Evolutionary conservation across 1,140 invertebrate species (phyloP), one percentile per base, ranked within the genome.

Genomic region (Drosophila pseudoananassae): DNA sequence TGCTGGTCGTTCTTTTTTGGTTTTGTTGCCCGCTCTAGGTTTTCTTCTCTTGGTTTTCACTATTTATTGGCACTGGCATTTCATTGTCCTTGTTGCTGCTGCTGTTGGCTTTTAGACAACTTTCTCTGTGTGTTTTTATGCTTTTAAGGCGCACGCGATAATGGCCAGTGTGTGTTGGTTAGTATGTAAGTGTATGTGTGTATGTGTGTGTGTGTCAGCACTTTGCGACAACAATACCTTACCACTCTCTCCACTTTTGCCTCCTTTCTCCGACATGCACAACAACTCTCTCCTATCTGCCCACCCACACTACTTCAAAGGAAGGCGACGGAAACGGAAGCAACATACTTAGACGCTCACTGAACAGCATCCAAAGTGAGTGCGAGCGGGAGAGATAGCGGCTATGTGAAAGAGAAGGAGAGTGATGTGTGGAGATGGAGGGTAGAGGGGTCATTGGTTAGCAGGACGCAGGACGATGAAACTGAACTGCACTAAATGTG

Each of bases 21-120:
- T 20, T 20, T 20, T 20, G 20, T 20, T 20, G 20, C 20, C 20
- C 20, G 20, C 20, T 20, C 0, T 20, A 20, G 20, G 20, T 47
- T 17, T 65, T 45, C 14, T 49, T 47, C 25, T 65, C 36, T 20
- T 70, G 61, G 56, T 82, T 85, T 84, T 66, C 71, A 74, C 69
- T 74, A 74, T 74, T 75, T 75, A 75, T 75, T 75, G 72, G 70
- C 77, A 79, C 63, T 81, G 74, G 73, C 81, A 81, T 85, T 85
- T 85, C 77, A 74, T 74, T 74, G 71, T 74, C 71, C 71, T 74
- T 74, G 69, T 73, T 71, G 78, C 79, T 82, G 78, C 65, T 85
- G 5, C 14, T 73, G 74, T 81, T 84, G 83, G 82, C 81, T 85
- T 87, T 85, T 85, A 87, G 77, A 85, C 81, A 85, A 87, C 81